Evolutionary conservation across 2,113 vertebrate genomes (phyloP).

Genomic region (Amblyornis subalaris): DNA sequence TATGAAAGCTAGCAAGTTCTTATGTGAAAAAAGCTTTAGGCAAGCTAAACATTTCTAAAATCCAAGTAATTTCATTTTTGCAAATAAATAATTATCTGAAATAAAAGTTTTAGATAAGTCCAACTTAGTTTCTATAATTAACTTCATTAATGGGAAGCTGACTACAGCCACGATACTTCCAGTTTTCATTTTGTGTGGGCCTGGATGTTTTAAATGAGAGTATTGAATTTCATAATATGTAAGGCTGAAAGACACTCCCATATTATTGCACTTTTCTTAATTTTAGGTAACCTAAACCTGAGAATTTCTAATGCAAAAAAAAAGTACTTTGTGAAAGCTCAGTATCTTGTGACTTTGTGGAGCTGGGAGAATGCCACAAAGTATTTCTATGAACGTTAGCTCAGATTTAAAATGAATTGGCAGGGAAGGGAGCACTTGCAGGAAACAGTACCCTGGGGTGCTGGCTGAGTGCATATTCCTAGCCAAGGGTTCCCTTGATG

Average conservation of each 20-base stretch:
- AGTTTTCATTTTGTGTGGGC: background rate
- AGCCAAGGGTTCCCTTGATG: slow-evolving; percentile 1
- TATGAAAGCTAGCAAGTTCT: background rate
- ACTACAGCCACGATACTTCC: background rate
- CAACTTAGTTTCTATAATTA: background rate
- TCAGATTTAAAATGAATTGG: slow-evolving; percentile 59
- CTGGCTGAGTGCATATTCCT: background rate
- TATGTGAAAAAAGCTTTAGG: background rate
- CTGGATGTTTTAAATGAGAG: background rate
- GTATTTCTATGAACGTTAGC: background rate
- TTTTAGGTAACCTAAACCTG: background rate
- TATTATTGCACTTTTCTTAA: background rate
- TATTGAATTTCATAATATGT: background rate
- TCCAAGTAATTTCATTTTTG: background rate
- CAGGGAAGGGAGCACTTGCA: slow-evolving; percentile 39
- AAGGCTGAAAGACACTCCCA: background rate
- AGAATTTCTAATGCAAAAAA: background rate
- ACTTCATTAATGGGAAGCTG: background rate
- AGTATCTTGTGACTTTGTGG: slow-evolving; percentile 21
- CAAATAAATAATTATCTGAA: background rate
- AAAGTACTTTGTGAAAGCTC: background rate
- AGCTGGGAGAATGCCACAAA: slow-evolving; percentile 33
- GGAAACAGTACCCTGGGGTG: slow-evolving; percentile 11
- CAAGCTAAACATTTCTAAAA: background rate
- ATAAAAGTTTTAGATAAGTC: background rate